Conservation (phyloP, 1,140 invertebrate species). For the Pogonomyrmex barbatus region DNA sequence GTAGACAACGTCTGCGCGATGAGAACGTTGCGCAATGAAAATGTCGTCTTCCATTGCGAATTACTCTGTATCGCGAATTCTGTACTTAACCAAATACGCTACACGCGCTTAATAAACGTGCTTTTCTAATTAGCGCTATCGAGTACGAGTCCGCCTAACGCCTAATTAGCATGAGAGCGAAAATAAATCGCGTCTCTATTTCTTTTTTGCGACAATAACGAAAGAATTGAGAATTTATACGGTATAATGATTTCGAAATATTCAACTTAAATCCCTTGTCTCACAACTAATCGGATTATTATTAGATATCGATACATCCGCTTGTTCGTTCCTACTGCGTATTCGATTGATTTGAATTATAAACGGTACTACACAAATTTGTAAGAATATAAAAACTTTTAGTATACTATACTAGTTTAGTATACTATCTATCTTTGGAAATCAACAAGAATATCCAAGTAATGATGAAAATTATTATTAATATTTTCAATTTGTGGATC, state of each 20-base stretch:
- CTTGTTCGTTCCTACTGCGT: not conserved
- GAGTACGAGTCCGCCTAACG: not conserved
- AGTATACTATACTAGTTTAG: not conserved
- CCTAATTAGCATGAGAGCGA: constrained; percentile 40
- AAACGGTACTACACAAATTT: not conserved
- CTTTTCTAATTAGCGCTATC: constrained; percentile 55
- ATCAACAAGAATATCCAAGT: constrained; percentile 24
- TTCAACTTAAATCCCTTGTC: not conserved
- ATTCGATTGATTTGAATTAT: not conserved
- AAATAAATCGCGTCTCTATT: constrained; percentile 18
- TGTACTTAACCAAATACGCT: constrained; percentile 18
- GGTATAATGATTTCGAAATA: not conserved
- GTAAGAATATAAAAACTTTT: not conserved
- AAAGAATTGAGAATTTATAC: not conserved
- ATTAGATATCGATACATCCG: not conserved
- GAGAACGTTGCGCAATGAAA: constrained; percentile 62
- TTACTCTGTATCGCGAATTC: no score
- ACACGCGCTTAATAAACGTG: not conserved
- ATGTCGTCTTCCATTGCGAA: constrained; percentile 15
- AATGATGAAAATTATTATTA: constrained; percentile 63
- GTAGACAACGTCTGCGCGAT: not conserved
- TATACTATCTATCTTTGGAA: not conserved
- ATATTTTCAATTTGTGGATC: constrained; percentile 11
- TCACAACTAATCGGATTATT: not conserved
- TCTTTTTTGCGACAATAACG: not conserved